A percentile compares a stretch with the other conserved stretches of the same genome.
These are phyloP conservation scores for Lucilia sericata DNA, from an alignment of 1,140 invertebrate genomes.

Conservation along the genomic window DNA sequence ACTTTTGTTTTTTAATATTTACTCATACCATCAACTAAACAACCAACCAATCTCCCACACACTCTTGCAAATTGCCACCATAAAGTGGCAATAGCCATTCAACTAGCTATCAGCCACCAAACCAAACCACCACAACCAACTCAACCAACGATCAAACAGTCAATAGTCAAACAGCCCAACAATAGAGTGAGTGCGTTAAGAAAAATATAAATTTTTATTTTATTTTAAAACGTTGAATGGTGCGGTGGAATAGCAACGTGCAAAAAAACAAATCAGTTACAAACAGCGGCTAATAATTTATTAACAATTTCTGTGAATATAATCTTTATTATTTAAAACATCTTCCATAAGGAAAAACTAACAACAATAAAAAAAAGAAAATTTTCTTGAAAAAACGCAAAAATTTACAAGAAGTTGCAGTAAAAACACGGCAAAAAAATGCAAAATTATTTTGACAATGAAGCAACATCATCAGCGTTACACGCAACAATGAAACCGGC, in stretches of 20 bases:
- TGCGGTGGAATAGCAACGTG: neutral
- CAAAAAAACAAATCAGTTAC: neutral
- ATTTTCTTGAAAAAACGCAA: neutral
- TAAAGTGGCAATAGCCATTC: neutral
- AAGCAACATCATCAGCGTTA: constrained; percentile 38
- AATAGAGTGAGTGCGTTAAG: constrained; percentile 15
- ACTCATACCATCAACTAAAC: neutral
- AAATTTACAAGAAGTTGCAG: neutral
- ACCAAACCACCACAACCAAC: neutral
- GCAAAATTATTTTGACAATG: constrained; percentile 32
- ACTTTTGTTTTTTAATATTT: too few relatives aligned
- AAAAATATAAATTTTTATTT: constrained; percentile 2
- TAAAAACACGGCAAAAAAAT: constrained; percentile 17
- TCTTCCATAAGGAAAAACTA: neutral
- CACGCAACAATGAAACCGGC: constrained; percentile 49
- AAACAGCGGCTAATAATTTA: neutral
- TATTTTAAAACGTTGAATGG: constrained; percentile 10
- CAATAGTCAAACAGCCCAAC: neutral
- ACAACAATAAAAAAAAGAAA: neutral
- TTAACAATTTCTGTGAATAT: neutral
- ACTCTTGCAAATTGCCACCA: neutral
- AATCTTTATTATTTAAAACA: neutral
- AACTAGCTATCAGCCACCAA: too few relatives aligned
- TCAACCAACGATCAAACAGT: neutral
- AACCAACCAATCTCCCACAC: too few relatives aligned